Percentiles rank a stretch among this genome's conserved stretches.
phyloP scores from a whole-genome alignment of 1,140 invertebrate genomes.

The Drosophila gunungcola region DNA sequence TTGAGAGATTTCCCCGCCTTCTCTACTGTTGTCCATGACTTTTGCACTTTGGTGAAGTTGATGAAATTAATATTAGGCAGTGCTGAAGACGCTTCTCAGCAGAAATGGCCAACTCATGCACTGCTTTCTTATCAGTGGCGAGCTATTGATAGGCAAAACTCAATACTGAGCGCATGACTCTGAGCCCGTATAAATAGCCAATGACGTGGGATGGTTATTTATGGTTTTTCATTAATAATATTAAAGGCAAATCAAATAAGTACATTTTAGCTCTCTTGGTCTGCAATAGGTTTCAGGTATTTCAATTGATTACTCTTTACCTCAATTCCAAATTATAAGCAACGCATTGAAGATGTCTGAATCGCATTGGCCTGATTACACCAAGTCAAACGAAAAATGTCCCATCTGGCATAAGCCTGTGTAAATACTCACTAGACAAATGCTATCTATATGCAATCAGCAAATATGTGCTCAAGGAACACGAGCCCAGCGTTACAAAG shows the following conservation, averaged over 20 bases:
- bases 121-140: conserved; percentile 58
- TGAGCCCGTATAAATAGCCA: conserved; percentile 22
- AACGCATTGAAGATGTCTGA: conserved; percentile 5
- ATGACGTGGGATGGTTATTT: conserved; percentile 23
- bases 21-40: conserved; percentile 56
- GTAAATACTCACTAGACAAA: conserved; percentile 62
- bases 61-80: conserved; percentile 66
- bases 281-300: too few species aligned
- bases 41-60: conserved; percentile 74
- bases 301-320: not conserved
- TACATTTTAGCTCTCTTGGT: too few species aligned
- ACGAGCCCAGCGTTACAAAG: not conserved
- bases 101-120: conserved; percentile 65
- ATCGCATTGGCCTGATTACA: conserved; percentile 28
- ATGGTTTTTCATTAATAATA: not conserved
- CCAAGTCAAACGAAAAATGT: conserved; percentile 12
- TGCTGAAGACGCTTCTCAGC: conserved; percentile 28
- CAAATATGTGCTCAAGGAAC: conserved; percentile 62
- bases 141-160: conserved; percentile 51
- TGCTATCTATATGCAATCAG: conserved; percentile 79
- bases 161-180: conserved; percentile 56
- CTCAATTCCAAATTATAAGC: not conserved
- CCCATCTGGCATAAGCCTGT: conserved; percentile 24
- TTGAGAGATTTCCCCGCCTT: conserved; percentile 33
- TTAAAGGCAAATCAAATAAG: too few species aligned